Evolutionary conservation across 2,113 vertebrate species (phyloP).

Genomic region (Solea solea): DNA sequence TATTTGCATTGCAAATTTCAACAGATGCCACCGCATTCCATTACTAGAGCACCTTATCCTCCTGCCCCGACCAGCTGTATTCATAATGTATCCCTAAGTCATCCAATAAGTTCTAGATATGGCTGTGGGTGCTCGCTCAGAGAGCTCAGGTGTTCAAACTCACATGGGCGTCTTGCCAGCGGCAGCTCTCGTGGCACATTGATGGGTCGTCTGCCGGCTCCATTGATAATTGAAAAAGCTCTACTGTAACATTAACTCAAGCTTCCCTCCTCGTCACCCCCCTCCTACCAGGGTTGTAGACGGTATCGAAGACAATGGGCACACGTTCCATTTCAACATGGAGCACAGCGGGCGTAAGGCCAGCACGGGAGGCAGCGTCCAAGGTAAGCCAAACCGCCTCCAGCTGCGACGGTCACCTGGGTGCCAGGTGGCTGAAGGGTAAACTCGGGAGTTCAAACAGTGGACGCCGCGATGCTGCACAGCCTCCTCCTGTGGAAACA

Average conservation of each 20-base stretch:
- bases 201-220: slow-evolving; percentile 37
- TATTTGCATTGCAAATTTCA: slow-evolving; percentile 66
- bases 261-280: slow-evolving; percentile 33
- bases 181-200: slow-evolving; percentile 61
- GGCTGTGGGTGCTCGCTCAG: slow-evolving; percentile 51
- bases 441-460: slow-evolving; percentile 46
- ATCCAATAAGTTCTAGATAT: slow-evolving; percentile 51
- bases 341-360: slow-evolving; percentile 62
- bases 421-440: slow-evolving; percentile 67
- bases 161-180: slow-evolving; percentile 61
- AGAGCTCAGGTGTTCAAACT: slow-evolving; percentile 60
- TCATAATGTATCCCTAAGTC: slow-evolving; percentile 69
- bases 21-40: slow-evolving; percentile 60
- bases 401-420: slow-evolving; percentile 48
- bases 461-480: slow-evolving; percentile 24
- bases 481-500: slow-evolving; percentile 59
- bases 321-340: slow-evolving; percentile 85
- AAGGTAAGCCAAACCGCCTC: slow-evolving; percentile 66
- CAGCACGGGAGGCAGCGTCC: slow-evolving; percentile 51
- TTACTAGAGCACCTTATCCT: slow-evolving; percentile 52
- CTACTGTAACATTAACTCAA: slow-evolving; percentile 69
- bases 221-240: slow-evolving; percentile 66
- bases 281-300: slow-evolving; percentile 87
- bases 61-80: slow-evolving; percentile 55
- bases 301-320: slow-evolving; percentile 90